These are phyloP conservation scores for Dasypolia templi DNA, from an alignment of 2,888 invertebrate genomes.

Conservation along the genomic window DNA sequence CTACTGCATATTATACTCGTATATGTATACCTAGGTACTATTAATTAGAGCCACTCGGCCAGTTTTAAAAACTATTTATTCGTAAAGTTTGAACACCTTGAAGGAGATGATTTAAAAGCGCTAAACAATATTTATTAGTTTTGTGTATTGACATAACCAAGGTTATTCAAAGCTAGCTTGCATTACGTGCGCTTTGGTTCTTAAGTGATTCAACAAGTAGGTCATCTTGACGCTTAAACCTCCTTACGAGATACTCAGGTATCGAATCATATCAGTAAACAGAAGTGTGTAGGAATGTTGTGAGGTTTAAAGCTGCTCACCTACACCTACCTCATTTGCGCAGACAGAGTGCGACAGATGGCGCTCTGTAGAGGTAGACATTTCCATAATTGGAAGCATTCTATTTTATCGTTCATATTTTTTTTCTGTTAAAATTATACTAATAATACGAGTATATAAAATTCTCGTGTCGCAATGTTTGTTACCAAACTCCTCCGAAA, in stretches of 20 bases:
- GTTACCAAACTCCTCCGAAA: too few species aligned
- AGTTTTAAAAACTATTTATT: background rate
- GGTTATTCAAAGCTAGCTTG: constrained; percentile 29
- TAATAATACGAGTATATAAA: too few species aligned
- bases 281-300: constrained; percentile 11
- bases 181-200: background rate
- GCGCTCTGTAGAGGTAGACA: constrained; percentile 14
- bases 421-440: background rate
- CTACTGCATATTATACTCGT: background rate
- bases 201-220: constrained; percentile 35
- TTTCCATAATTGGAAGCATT: background rate
- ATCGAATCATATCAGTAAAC: constrained; percentile 14
- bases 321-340: background rate
- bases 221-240: constrained; percentile 28
- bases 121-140: constrained; percentile 21
- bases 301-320: background rate
- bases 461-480: too few species aligned
- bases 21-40: too few species aligned
- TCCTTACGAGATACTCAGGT: constrained; percentile 9
- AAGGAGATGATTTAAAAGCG: background rate
- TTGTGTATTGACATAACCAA: constrained; percentile 20
- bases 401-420: background rate
- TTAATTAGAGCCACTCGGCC: background rate
- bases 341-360: constrained; percentile 28
- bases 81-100: constrained; percentile 12